These are phyloP conservation scores for Lutjanus argentimaculatus DNA, from an alignment of 2,797 vertebrate species.

Conservation along the genomic window DNA sequence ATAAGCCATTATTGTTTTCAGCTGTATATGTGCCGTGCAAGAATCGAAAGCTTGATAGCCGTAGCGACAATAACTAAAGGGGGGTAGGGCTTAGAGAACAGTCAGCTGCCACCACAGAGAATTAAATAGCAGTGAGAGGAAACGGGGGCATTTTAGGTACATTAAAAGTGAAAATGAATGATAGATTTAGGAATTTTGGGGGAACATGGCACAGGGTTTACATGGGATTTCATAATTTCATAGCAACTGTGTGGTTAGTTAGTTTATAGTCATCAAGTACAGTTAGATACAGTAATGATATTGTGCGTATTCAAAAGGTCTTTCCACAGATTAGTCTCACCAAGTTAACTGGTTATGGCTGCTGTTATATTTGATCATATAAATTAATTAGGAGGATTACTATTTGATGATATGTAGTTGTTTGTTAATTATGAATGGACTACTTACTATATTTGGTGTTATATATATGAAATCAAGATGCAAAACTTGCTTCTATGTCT, in stretches of 20 bases:
- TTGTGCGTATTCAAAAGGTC: neutral
- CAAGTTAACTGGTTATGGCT: neutral
- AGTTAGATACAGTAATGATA: constrained; percentile 15
- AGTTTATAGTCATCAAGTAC: constrained; percentile 27
- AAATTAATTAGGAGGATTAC: constrained; percentile 16
- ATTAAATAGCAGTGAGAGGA: neutral
- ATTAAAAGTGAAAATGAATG: neutral
- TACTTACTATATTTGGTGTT: constrained; percentile 13
- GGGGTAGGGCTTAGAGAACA: constrained; percentile 7
- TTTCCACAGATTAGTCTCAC: constrained; percentile 10
- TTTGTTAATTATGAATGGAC: constrained; percentile 14
- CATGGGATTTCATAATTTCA: neutral
- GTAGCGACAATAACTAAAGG: neutral
- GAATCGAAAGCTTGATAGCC: no score
- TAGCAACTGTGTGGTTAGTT: constrained; percentile 6
- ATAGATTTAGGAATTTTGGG: neutral
- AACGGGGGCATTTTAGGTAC: neutral
- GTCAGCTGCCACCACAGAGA: neutral
- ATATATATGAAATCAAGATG: neutral
- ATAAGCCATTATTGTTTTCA: neutral
- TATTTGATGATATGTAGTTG: constrained; percentile 38
- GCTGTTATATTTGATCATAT: constrained; percentile 13
- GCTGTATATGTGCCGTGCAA: neutral
- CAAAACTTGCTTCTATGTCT: neutral
- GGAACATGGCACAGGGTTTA: neutral